phyloP scores from a whole-genome alignment of 2,888 invertebrate species.

The Plutella xylostella region DNA sequence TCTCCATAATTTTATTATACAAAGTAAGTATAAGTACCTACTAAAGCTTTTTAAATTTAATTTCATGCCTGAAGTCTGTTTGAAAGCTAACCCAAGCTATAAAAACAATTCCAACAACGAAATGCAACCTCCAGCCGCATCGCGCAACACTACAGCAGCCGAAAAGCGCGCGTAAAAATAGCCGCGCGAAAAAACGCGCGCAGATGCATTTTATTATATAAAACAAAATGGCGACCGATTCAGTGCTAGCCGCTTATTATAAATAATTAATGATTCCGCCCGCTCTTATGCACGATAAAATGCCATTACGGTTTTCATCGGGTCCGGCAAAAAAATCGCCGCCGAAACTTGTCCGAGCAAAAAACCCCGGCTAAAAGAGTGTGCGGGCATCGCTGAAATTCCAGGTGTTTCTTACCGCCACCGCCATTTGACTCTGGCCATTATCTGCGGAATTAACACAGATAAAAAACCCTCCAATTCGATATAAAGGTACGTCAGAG shows the following conservation, averaged over 20 bases:
- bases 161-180: slow-evolving; percentile 4
- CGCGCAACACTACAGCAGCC: not conserved
- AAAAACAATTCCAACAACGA: too few relatives aligned
- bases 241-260: slow-evolving; percentile 65
- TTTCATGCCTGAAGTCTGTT: too few relatives aligned
- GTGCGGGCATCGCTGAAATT: slow-evolving; percentile 64
- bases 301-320: slow-evolving; percentile 69
- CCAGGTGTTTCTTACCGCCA: slow-evolving; percentile 58
- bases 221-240: slow-evolving; percentile 48
- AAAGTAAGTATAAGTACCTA: too few relatives aligned
- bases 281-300: slow-evolving; percentile 68
- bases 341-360: slow-evolving; percentile 47
- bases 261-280: slow-evolving; percentile 68
- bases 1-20: too few relatives aligned
- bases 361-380: slow-evolving; percentile 62
- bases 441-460: slow-evolving; percentile 66
- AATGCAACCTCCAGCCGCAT: not conserved
- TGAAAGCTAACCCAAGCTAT: too few relatives aligned
- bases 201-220: slow-evolving; percentile 29
- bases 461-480: slow-evolving; percentile 53
- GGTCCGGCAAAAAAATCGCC: slow-evolving; percentile 56
- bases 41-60: too few relatives aligned
- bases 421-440: slow-evolving; percentile 65
- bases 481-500: slow-evolving; percentile 53
- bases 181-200: slow-evolving; percentile 19